Evolutionary conservation across 2,888 invertebrate genomes (phyloP).

Genomic region (Drosophila paracracens): DNA sequence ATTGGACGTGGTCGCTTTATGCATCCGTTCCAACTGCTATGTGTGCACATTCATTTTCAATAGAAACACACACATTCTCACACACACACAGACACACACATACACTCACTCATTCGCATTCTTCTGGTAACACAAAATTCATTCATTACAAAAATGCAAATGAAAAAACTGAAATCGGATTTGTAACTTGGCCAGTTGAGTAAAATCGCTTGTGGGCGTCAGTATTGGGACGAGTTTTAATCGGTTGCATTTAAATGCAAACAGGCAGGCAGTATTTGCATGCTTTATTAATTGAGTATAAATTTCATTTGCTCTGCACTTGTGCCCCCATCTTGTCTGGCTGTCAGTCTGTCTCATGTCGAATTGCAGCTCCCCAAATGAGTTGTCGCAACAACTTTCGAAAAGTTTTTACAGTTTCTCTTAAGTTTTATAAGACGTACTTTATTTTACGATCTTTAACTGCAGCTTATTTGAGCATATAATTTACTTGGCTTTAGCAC

Average conservation of each 20-base stretch:
- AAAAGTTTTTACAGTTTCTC: conserved; percentile 47
- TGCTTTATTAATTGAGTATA: conserved; percentile 70
- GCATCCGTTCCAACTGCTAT: conserved; percentile 42
- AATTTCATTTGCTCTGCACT: conserved; percentile 46
- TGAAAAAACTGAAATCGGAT: conserved; percentile 50
- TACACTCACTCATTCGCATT: not conserved
- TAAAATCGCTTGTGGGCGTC: conserved; percentile 65
- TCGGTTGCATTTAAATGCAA: conserved; percentile 44
- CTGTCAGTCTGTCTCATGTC: conserved; percentile 23
- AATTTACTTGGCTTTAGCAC: conserved; percentile 40
- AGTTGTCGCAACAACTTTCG: conserved; percentile 66
- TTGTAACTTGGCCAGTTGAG: conserved; percentile 70
- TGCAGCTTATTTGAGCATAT: conserved; percentile 17
- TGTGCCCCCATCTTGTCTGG: conserved; percentile 22
- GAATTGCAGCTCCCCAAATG: conserved; percentile 25
- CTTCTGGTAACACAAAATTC: conserved; percentile 31
- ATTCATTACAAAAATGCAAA: conserved; percentile 58
- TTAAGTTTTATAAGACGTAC: conserved; percentile 13
- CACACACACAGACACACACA: conserved; percentile 6
- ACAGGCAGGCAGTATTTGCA: conserved; percentile 43
- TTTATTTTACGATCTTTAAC: conserved; percentile 40
- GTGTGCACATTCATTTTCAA: conserved; percentile 61
- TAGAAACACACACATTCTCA: conserved; percentile 24
- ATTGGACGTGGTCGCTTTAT: conserved; percentile 51
- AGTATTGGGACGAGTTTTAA: conserved; percentile 59